Base-by-base conservation (phyloP, 2,113 vertebrate species). In the Ciconia boyciana region DNA sequence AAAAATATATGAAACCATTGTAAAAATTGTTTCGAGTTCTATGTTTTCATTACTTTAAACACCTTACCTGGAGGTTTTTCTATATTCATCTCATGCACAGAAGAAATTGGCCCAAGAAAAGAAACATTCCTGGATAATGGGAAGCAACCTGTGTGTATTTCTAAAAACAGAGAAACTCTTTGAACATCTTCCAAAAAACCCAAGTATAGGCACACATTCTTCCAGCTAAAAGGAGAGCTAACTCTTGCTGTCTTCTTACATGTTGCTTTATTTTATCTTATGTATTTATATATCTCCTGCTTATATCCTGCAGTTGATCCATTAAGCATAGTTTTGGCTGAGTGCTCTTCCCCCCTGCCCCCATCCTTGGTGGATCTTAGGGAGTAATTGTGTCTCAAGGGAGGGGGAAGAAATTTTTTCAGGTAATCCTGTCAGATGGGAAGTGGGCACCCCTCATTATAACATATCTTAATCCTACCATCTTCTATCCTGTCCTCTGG, bases 81-180 rank as follows among this genome's bases (percentile, higher is more conserved):
- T 85, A 41, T 92, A 69, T 74, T 96, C 75, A 65, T 92, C 83
- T 94, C 83, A 93, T 80, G 68, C 66, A 89, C 57, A 74, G 83
- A 84, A 94, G 82, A 97, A 82, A 78, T 95, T 97, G 97, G 97
- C 97, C 60, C 54, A 90, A 97, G 97, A 97, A 97, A 93, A 97
- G 86, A 97, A 96, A 76, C 96, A 97, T 97, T 97, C 96, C 96
- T 96, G 77, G 74, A 49, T 97, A 97, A 97, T 95, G 83, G 93
- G 94, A 96, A 96, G 93, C 94, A 97, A 96, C 66, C 75, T 90
- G 84, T 96, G 81, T 80, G 66, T 83, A 65, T 95, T 93, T 89
- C 93, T 97, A 48, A 94, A 93, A 96, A 69, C 91, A 91, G 82
- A 92, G 85, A 66, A 96, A 77, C 65, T 78, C 91, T 97, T 96